These are phyloP conservation scores for Phainopepla nitens DNA, from an alignment of 2,113 vertebrate species.

Conservation along the genomic window DNA sequence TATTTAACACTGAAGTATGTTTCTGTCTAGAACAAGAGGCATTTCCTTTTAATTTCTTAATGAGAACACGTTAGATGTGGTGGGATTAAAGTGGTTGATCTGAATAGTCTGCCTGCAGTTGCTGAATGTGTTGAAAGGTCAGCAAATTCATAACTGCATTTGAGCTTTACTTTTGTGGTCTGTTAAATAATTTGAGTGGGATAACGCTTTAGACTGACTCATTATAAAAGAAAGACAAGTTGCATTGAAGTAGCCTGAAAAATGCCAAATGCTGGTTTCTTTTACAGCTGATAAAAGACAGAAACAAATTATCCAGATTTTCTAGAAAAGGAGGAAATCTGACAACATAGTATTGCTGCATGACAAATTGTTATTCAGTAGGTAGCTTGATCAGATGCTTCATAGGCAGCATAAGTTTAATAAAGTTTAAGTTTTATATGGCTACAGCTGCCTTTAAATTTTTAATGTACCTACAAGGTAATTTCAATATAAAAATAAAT, in stretches of 20 bases:
- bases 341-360: not conserved
- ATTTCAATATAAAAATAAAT: not conserved
- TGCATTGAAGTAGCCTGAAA: not conserved
- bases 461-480: not conserved
- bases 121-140: not conserved
- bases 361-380: not conserved
- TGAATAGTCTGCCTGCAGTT: not conserved
- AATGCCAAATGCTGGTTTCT: not conserved
- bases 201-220: not conserved
- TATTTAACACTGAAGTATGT: not conserved
- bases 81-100: not conserved
- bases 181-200: not conserved
- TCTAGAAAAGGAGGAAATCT: not conserved
- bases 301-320: not conserved
- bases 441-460: not conserved
- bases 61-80: not conserved
- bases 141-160: not conserved
- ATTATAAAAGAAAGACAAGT: not conserved
- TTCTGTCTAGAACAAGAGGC: not conserved
- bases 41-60: not conserved
- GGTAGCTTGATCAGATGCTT: not conserved
- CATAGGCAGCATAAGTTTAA: not conserved
- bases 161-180: not conserved
- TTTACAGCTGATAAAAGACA: not conserved
- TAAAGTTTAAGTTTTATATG: not conserved